A percentile compares a stretch with the other conserved stretches of the same genome.
Evolutionary conservation across 2,797 vertebrate species (phyloP).

Genomic region (Gallirallus australis): DNA sequence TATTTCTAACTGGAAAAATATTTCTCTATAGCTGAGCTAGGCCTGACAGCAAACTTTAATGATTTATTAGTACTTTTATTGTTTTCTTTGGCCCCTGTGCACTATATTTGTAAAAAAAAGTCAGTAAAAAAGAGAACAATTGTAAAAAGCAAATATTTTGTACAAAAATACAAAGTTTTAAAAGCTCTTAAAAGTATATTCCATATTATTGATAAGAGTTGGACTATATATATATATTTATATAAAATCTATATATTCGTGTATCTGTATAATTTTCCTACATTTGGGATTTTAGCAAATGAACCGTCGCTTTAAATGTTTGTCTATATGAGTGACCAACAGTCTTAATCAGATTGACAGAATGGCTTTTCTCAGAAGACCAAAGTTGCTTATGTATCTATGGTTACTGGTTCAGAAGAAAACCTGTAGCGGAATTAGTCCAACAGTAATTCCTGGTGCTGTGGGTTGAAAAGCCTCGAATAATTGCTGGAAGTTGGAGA

Average conservation of each 20-base stretch:
- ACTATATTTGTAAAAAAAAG: conserved; percentile 76
- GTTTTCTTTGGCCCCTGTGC: conserved; percentile 81
- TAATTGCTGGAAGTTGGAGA: conserved; percentile 38
- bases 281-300: conserved; percentile 78
- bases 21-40: conserved; percentile 67
- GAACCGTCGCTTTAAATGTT: conserved; percentile 64
- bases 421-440: conserved; percentile 67
- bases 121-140: conserved; percentile 74
- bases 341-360: conserved; percentile 63
- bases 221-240: conserved; percentile 83
- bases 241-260: conserved; percentile 76
- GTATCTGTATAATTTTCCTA: conserved; percentile 79
- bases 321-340: conserved; percentile 61
- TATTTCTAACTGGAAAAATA: conserved; percentile 62
- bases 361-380: conserved; percentile 61
- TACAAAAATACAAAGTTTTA: conserved; percentile 88
- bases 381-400: conserved; percentile 44
- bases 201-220: conserved; percentile 82
- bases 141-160: conserved; percentile 83
- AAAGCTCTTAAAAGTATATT: conserved; percentile 87
- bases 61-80: conserved; percentile 77
- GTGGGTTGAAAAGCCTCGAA: conserved; percentile 59
- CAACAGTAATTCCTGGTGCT: conserved; percentile 47
- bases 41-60: conserved; percentile 71
- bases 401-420: conserved; percentile 64